Base-by-base conservation (phyloP, 2,113 vertebrate species). In the Sisor rabdophorus region DNA sequence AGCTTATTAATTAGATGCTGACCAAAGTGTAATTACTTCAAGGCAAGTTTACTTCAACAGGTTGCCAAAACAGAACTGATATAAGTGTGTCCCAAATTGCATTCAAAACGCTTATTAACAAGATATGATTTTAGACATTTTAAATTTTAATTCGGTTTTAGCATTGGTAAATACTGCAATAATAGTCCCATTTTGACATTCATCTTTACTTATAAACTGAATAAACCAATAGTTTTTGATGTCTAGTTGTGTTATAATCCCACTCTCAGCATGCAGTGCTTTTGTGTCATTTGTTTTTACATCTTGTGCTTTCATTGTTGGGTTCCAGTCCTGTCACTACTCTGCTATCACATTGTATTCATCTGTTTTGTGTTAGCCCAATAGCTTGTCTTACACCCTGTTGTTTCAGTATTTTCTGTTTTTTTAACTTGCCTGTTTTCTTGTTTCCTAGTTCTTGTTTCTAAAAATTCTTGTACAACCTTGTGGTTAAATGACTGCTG, bases 1-100 rank as follows among this genome's bases (percentile, higher is more conserved):
- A 71, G 63, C 78, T 73, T 74, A 79, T 83, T 83, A 80, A 83
- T 83, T 73, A 80, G 61, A 78, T 47, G 71, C 79, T 83, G 81
- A 78, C 81, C 81, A 71, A 58, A 58, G 65, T 75, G 64, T 80
- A 80, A 83, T 83, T 80, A 78, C 81, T 82, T 73, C 63, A 79
- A 30, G 54, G 32, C 61, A 71, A 50, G 77, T 76, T 82, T 73
- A 76, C 77, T 73, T 72, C 69, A 44, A 50, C 53, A 36, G 52
- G 55, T 71, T 54, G n/a, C 47, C 22, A 48, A 74, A 67, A 63
- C 73, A 76, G 61, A 76, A 68, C 67, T 60, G 47, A 55, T 40
- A 71, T 73, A 61, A 44, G 75, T 13, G 7, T 24, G 48, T 63
- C 59, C 71, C 77, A 79, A 47, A 71, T 56, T 26, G 60, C 58